These are phyloP conservation scores for Sinhomidia bicolor DNA, from an alignment of 2,888 invertebrate species.

Conservation along the genomic window DNA sequence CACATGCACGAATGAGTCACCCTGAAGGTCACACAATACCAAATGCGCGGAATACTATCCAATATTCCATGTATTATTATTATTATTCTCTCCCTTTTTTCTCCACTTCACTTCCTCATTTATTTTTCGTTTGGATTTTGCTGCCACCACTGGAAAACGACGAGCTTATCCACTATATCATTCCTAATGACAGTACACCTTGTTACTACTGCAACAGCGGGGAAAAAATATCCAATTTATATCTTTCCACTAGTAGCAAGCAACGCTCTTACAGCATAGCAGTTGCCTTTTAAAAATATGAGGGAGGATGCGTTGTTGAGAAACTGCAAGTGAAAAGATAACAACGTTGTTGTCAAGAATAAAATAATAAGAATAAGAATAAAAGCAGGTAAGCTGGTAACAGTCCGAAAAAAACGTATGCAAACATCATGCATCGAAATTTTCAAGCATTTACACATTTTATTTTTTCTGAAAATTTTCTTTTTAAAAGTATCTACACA, in stretches of 20 bases:
- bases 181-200: slow-evolving; percentile 42
- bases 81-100: background rate
- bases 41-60: background rate
- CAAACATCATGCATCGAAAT: too few species aligned
- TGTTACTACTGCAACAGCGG: slow-evolving; percentile 8
- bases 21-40: slow-evolving; percentile 20
- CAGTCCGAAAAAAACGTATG: slow-evolving; percentile 23
- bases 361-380: slow-evolving; percentile 7
- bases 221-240: slow-evolving; percentile 23
- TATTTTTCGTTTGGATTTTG: background rate
- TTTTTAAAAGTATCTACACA: too few species aligned
- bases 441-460: too few species aligned
- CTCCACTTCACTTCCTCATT: background rate
- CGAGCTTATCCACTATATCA: background rate
- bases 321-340: background rate
- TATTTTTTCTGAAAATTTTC: too few species aligned
- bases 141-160: background rate
- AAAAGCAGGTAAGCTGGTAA: background rate
- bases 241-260: too few species aligned
- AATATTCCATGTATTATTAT: background rate
- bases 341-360: background rate
- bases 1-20: slow-evolving; percentile 4
- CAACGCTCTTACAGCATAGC: background rate
- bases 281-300: slow-evolving; percentile 10
- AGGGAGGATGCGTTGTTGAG: background rate